Evolutionary conservation across 2,888 invertebrate genomes (phyloP), one percentile per base, ranked within the genome.

Genomic region (Himalopsyche kuldschensis): DNA sequence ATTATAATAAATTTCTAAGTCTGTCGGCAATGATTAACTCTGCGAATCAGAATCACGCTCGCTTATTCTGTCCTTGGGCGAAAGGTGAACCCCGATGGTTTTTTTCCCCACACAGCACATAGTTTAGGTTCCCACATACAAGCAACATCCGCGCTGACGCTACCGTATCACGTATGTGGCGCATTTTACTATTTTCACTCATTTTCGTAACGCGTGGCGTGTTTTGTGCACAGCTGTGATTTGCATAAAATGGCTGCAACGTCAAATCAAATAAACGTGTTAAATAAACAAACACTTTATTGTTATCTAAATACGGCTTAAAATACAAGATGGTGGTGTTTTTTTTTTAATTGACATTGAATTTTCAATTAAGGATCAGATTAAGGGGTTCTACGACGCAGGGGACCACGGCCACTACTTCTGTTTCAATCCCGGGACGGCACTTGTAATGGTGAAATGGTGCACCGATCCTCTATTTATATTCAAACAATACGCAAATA

Each of bases 161-260:
- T 41, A 3, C n/a, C 27, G 15, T 27, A 75, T 75, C 75, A 75
- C 30, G 75, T 31, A 75, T n/a, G 75, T 75, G 31, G 24, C 1
- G 75, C 27, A 75, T 75, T 27, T 82, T 83, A 17, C 78, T 77
- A 80, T 79, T 78, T 82, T 81, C 79, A 82, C 55, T 76, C 69
- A 82, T 82, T 84, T 82, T 80, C 41, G 80, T 55, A 78, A 80
- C 77, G 82, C 48, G 17, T 85, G 69, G 85, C 85, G 85, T 85
- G 85, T 77, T 8, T 55, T 15, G 30, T 27, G 55, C 20, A 31
- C 0, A 20, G 41, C 35, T 20, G n/a, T n/a, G 46, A 82, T 84
- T 80, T 82, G 84, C 84, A 84, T 84, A 81, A 76, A 48, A 47
- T 24, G 6, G 55, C 78, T 78, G 81, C 79, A 77, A 24, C 79